Evolutionary conservation across 2,888 invertebrate species (phyloP).

Genomic region (Leptopilina myrica): DNA sequence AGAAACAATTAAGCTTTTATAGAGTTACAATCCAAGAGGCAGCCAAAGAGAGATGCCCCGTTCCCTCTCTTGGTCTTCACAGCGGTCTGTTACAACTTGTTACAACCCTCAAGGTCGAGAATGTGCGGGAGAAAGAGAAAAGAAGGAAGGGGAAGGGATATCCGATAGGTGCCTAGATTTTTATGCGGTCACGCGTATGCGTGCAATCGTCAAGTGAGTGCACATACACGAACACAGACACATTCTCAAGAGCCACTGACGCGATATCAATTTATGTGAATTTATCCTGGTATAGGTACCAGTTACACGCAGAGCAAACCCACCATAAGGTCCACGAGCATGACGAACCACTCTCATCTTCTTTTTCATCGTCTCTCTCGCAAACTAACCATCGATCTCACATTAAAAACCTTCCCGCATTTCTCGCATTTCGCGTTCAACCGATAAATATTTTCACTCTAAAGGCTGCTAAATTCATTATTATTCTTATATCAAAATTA

Average conservation of each 20-base stretch:
- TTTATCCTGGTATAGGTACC: conserved; percentile 14
- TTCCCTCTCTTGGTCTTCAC: conserved; percentile 49
- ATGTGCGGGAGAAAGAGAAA: conserved; percentile 52
- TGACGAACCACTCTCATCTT: conserved; percentile 48
- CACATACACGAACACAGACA: neutral
- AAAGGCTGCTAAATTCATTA: neutral
- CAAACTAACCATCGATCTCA: conserved; percentile 52
- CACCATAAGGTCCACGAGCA: conserved; percentile 48
- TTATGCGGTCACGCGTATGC: conserved; percentile 50
- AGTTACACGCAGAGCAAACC: neutral
- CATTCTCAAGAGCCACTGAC: neutral
- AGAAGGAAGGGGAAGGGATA: conserved; percentile 48
- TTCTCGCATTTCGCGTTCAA: conserved; percentile 52
- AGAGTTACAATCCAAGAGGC: conserved; percentile 67
- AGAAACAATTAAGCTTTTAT: conserved; percentile 74
- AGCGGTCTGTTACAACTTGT: conserved; percentile 64
- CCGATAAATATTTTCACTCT: neutral
- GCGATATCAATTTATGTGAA: conserved; percentile 10
- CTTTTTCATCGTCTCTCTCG: conserved; percentile 32
- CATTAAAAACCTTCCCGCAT: conserved; percentile 50
- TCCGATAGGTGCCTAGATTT: conserved; percentile 59
- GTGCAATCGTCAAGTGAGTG: conserved; percentile 39
- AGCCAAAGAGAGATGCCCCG: conserved; percentile 47
- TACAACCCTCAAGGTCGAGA: conserved; percentile 67
- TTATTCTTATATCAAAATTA: too few relatives aligned